These are phyloP conservation scores for Lineus longissimus DNA, from an alignment of 1,140 invertebrate species.

Conservation along the genomic window DNA sequence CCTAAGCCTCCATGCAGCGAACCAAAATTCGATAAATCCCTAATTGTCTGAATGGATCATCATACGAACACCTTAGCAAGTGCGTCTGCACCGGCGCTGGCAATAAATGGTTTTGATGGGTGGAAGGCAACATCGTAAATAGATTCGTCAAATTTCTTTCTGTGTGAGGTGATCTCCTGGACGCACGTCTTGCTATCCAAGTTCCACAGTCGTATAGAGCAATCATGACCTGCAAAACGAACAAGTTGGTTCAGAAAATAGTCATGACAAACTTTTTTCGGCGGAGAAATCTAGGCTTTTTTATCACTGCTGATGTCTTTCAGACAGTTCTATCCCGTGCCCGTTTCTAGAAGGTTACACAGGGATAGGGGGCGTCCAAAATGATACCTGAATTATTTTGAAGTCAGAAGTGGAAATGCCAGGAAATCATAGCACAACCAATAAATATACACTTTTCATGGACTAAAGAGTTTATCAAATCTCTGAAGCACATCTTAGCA, in stretches of 20 bases:
- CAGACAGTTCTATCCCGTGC: background rate
- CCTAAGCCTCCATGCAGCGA: too few species aligned
- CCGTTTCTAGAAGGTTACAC: too few species aligned
- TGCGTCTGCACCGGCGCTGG: constrained; percentile 95
- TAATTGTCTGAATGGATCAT: constrained; percentile 13
- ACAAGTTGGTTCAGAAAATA: constrained; percentile 21
- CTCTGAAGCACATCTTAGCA: too few species aligned
- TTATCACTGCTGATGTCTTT: background rate
- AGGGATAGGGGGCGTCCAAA: too few species aligned
- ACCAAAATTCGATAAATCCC: too few species aligned
- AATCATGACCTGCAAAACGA: constrained; percentile 79
- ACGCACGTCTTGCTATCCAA: constrained; percentile 98
- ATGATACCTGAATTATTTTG: too few species aligned
- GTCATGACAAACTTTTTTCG: constrained; percentile 3
- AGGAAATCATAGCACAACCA: too few species aligned
- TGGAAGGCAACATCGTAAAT: constrained; percentile 99
- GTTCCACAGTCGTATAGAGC: constrained; percentile 98
- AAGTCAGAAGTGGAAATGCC: too few species aligned
- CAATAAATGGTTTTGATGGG: constrained; percentile 95
- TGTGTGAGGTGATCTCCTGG: constrained; percentile 98
- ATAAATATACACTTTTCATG: too few species aligned
- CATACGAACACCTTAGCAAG: constrained; percentile 90
- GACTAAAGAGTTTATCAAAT: too few species aligned
- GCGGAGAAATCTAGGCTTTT: background rate
- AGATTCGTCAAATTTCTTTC: constrained; percentile 99